phyloP scores from a whole-genome alignment of 2,888 invertebrate genomes.

The Arrhopalites spinosus region DNA sequence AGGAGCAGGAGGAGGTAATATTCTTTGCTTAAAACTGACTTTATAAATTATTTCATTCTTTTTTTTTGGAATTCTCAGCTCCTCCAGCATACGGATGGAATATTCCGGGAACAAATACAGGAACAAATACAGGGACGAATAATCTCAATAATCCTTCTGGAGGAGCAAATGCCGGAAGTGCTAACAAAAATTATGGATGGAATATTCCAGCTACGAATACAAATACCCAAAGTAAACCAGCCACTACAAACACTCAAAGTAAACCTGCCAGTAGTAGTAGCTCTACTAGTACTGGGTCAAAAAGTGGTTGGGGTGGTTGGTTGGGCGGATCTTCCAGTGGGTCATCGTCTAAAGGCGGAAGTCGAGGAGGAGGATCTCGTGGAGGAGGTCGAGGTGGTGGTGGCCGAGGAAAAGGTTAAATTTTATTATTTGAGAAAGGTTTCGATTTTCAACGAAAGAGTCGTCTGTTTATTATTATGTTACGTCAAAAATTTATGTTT shows the following conservation, averaged over 20 bases:
- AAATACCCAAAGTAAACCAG: background rate
- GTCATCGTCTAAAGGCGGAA: conserved; percentile 28
- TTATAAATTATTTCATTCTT: too few species aligned
- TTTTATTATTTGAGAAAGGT: background rate
- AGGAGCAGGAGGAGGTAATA: too few species aligned
- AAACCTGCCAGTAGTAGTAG: conserved; percentile 16
- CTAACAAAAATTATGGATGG: conserved; percentile 16
- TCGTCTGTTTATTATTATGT: too few species aligned
- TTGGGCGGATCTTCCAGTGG: conserved; percentile 16
- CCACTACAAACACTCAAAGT: too few species aligned
- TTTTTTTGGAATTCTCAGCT: too few species aligned
- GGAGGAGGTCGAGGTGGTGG: conserved; percentile 42
- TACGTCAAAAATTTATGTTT: too few species aligned
- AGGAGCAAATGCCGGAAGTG: conserved; percentile 3
- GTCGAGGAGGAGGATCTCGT: conserved; percentile 39
- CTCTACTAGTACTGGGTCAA: conserved; percentile 16
- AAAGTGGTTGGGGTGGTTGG: conserved; percentile 24
- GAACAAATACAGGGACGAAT: background rate
- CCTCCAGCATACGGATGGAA: conserved; percentile 28
- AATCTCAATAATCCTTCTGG: conserved; percentile 17
- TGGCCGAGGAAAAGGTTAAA: conserved; percentile 50
- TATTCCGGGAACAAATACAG: background rate
- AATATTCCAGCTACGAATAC: conserved; percentile 11
- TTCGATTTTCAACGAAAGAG: too few species aligned
- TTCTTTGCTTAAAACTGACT: too few species aligned